These are phyloP conservation scores for Apis dorsata DNA, from an alignment of 1,140 invertebrate species.

Conservation along the genomic window DNA sequence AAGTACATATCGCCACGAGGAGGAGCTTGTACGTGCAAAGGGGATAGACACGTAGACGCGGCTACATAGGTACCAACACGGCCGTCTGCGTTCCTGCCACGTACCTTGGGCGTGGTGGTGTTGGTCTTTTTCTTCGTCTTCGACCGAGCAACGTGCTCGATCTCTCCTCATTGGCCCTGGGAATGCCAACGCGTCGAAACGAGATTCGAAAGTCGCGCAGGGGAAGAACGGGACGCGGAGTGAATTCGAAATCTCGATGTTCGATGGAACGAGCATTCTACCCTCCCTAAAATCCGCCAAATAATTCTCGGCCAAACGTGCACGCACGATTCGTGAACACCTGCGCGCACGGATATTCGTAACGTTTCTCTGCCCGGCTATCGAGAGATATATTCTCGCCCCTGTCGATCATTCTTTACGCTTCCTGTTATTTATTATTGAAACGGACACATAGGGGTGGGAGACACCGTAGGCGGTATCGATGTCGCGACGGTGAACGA, in stretches of 20 bases:
- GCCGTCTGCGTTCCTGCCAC: conserved; percentile 66
- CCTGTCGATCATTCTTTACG: not conserved
- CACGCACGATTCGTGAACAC: not conserved
- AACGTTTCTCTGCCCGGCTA: not conserved
- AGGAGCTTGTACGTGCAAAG: conserved; percentile 45
- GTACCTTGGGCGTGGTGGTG: conserved; percentile 73
- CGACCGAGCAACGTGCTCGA: conserved; percentile 57
- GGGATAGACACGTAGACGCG: conserved; percentile 47
- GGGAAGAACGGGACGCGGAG: conserved; percentile 49
- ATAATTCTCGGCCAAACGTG: not conserved
- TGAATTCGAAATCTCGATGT: conserved; percentile 59
- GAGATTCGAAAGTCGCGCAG: conserved; percentile 68
- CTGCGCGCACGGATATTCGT: not conserved
- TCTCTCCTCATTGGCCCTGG: conserved; percentile 68
- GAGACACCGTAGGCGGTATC: not conserved
- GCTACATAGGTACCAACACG: conserved; percentile 58
- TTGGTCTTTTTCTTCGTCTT: conserved; percentile 67
- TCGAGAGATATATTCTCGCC: not conserved
- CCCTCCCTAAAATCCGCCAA: not conserved
- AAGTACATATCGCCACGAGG: conserved; percentile 43
- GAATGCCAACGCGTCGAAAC: conserved; percentile 68
- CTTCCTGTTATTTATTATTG: conserved; percentile 35
- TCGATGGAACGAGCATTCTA: not conserved
- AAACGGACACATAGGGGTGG: not conserved
- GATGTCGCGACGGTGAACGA: conserved; percentile 20